Evolutionary conservation across 2,888 invertebrate genomes (phyloP).

Genomic region (Sphecodes monilicornis): DNA sequence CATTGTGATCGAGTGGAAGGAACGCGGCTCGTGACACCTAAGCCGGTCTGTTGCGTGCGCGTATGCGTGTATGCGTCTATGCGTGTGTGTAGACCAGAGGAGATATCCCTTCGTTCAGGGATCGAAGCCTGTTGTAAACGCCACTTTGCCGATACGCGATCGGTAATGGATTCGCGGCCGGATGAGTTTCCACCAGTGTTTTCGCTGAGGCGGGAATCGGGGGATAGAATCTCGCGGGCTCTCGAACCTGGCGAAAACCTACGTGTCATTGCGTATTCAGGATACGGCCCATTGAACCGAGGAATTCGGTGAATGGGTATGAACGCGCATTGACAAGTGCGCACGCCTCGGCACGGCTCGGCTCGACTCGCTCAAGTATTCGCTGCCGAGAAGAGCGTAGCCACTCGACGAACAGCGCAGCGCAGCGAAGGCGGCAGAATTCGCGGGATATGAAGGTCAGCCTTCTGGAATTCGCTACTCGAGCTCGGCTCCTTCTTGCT

Average conservation of each 20-base stretch:
- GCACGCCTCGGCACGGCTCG: constrained; percentile 27
- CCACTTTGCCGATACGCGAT: constrained; percentile 57
- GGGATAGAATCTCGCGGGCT: constrained; percentile 15
- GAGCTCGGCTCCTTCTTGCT: background rate
- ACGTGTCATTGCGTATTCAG: constrained; percentile 79
- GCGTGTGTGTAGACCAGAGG: background rate
- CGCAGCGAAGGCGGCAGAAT: background rate
- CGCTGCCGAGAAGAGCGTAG: constrained; percentile 23
- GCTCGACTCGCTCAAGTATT: constrained; percentile 26
- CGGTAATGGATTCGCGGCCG: constrained; percentile 70
- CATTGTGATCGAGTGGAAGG: constrained; percentile 55
- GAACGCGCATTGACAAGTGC: constrained; percentile 51
- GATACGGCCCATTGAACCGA: constrained; percentile 76
- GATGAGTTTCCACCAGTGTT: constrained; percentile 43
- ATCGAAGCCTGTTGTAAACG: constrained; percentile 58
- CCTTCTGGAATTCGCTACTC: constrained; percentile 23
- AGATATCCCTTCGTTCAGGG: background rate
- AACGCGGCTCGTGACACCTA: constrained; percentile 63
- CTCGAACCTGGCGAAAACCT: constrained; percentile 56
- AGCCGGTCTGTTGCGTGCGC: constrained; percentile 20
- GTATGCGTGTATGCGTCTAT: background rate
- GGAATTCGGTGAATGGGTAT: constrained; percentile 80
- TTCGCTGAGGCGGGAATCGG: background rate
- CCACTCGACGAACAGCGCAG: background rate
- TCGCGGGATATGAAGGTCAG: constrained; percentile 27